Evolutionary conservation across 2,113 vertebrate genomes (phyloP).

Genomic region (Phalacrocorax brasilianus): DNA sequence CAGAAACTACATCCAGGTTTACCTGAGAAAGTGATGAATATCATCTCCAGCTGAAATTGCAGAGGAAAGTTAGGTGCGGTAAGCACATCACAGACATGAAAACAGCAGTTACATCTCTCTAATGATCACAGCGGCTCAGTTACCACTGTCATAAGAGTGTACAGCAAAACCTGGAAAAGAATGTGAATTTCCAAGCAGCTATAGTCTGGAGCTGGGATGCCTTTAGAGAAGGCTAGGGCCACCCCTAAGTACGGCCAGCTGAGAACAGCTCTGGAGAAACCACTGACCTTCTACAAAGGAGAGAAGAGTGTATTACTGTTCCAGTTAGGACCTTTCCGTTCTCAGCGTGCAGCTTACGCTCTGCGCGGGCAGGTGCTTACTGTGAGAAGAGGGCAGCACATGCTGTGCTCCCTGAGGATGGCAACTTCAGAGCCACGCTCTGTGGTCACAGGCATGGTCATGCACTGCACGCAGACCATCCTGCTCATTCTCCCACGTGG

Average conservation of each 20-base stretch:
- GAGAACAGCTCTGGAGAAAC: not conserved
- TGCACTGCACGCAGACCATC: too few relatives aligned
- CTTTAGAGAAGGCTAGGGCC: not conserved
- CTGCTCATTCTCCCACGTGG: not conserved
- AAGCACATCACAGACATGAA: not conserved
- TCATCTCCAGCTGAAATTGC: not conserved
- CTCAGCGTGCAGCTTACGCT: not conserved
- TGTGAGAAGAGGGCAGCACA: not conserved
- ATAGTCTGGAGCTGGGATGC: too few relatives aligned
- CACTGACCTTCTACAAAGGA: not conserved
- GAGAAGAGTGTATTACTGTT: not conserved
- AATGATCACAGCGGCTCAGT: not conserved
- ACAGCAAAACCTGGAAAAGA: not conserved
- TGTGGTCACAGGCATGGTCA: too few relatives aligned
- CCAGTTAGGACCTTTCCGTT: not conserved
- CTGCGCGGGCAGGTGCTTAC: accelerated
- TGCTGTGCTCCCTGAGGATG: accelerated
- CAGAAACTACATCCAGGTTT: not conserved
- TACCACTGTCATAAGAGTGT: not conserved
- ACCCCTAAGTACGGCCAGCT: not conserved
- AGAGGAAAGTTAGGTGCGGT: not conserved
- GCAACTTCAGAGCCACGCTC: not conserved
- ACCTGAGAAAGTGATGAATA: not conserved
- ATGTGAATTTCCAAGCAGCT: not conserved
- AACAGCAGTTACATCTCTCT: not conserved